Conservation (phyloP, 2,888 invertebrate genomes). For the Pharmacophagus antenor region DNA sequence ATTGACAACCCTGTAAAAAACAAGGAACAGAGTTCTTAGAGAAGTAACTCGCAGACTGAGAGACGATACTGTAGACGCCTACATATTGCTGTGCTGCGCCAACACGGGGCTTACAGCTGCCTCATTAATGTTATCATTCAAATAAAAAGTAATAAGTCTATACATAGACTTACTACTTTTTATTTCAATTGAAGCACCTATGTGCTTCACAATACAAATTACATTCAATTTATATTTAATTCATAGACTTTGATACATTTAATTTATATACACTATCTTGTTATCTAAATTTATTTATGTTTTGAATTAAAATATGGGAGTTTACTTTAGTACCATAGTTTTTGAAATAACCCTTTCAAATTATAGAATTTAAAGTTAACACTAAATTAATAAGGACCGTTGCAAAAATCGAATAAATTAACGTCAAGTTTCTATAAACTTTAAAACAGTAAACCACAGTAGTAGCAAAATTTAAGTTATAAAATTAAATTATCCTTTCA, state of each 20-base stretch:
- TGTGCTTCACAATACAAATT: not conserved
- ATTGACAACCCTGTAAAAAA: conserved; percentile 37
- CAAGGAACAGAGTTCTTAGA: conserved; percentile 60
- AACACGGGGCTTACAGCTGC: conserved; percentile 37
- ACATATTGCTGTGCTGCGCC: conserved; percentile 43
- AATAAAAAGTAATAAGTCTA: conserved; percentile 13
- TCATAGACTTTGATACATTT: too few relatives aligned
- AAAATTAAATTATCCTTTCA: too few relatives aligned
- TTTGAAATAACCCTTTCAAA: not conserved
- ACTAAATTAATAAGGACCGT: not conserved
- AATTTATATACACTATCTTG: too few relatives aligned
- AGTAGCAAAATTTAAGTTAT: too few relatives aligned
- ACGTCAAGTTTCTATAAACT: too few relatives aligned
- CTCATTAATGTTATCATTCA: conserved; percentile 33
- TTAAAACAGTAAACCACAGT: too few relatives aligned
- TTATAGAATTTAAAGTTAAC: too few relatives aligned
- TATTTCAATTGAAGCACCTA: too few relatives aligned
- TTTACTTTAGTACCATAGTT: not conserved
- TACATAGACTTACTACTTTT: too few relatives aligned
- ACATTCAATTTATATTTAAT: too few relatives aligned
- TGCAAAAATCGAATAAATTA: not conserved
- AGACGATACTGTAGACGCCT: conserved; percentile 50
- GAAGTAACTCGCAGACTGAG: conserved; percentile 54
- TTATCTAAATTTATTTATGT: not conserved
- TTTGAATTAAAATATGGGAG: not conserved